These are phyloP conservation scores for Cygnus atratus DNA, from an alignment of 2,113 vertebrate genomes.

Conservation along the genomic window DNA sequence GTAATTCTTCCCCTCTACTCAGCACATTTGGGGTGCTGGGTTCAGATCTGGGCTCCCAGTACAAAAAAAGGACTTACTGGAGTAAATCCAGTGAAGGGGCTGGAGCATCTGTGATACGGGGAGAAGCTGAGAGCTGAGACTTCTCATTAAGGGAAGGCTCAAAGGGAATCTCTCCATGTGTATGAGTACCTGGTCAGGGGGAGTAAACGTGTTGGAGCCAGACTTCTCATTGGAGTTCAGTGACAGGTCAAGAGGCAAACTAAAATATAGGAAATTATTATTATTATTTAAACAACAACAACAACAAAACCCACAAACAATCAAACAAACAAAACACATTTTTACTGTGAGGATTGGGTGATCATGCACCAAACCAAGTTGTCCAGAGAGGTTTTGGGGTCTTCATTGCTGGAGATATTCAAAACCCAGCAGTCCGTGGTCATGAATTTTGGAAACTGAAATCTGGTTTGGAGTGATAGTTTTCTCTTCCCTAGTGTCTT, in stretches of 20 bases:
- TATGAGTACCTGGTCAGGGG: background rate
- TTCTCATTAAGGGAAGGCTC: background rate
- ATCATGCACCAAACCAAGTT: background rate
- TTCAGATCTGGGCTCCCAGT: background rate
- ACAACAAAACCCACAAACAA: too few species aligned
- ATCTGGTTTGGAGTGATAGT: background rate
- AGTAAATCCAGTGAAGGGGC: background rate
- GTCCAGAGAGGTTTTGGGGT: background rate
- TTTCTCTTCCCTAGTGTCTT: background rate
- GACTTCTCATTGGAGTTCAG: background rate
- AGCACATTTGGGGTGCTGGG: background rate
- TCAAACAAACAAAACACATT: background rate
- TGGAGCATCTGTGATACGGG: background rate
- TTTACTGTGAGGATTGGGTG: background rate
- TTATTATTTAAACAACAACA: too few species aligned
- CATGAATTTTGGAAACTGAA: background rate
- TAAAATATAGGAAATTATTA: background rate
- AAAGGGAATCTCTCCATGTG: background rate
- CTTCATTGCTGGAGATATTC: background rate
- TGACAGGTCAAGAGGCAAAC: background rate
- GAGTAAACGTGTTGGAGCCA: background rate
- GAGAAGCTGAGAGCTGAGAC: background rate
- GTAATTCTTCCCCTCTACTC: background rate
- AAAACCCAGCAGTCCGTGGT: accelerated
- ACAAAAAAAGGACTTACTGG: background rate